These are phyloP conservation scores for Barbus barbus DNA, from an alignment of 2,113 vertebrate genomes.

Conservation along the genomic window DNA sequence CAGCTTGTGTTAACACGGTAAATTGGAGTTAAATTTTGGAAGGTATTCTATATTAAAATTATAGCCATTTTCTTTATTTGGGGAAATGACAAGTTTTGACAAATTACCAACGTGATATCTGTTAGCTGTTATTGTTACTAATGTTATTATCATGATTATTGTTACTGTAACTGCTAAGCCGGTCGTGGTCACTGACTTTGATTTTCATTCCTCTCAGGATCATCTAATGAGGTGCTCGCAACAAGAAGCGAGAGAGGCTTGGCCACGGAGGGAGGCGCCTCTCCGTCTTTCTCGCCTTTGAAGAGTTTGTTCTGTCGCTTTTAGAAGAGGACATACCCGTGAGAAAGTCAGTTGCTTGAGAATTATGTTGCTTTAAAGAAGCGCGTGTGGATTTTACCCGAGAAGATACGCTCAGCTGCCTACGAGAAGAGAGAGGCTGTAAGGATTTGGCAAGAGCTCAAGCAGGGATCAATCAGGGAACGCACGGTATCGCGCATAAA, in stretches of 20 bases:
- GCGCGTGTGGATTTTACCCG: conserved; percentile 64
- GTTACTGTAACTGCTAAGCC: not conserved
- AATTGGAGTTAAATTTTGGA: not conserved
- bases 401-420: conserved; percentile 53
- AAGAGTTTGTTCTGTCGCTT: conserved; percentile 46
- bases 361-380: conserved; percentile 56
- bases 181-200: not conserved
- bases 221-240: conserved; percentile 3
- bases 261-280: conserved; percentile 68
- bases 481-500: conserved; percentile 58
- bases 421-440: conserved; percentile 22
- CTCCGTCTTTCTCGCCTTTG: conserved; percentile 60
- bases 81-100: not conserved
- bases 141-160: not conserved
- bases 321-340: conserved; percentile 57
- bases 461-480: conserved; percentile 48
- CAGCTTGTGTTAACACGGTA: not conserved
- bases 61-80: not conserved
- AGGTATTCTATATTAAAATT: not conserved
- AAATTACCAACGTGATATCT: not conserved
- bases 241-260: conserved; percentile 47
- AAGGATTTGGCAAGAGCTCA: conserved; percentile 54
- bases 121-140: not conserved
- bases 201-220: conserved; percentile 8
- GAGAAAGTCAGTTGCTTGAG: conserved; percentile 61